phyloP scores from a whole-genome alignment of 1,140 invertebrate species.

The Drosophila truncata region DNA sequence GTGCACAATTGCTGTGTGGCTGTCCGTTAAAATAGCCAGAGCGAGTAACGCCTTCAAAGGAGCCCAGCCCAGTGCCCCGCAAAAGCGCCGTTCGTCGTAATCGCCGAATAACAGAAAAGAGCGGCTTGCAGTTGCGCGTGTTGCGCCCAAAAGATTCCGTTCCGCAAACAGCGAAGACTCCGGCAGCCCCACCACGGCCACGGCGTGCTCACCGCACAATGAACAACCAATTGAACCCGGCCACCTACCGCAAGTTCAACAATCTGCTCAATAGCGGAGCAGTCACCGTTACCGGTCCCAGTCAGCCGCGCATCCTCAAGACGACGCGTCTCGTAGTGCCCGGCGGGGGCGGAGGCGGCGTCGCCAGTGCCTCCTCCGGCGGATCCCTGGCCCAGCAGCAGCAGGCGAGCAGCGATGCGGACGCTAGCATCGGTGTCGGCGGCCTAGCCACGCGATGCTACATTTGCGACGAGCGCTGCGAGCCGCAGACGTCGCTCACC shows the following conservation, averaged over 20 bases:
- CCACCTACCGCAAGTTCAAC: constrained; percentile 84
- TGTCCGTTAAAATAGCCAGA: constrained; percentile 13
- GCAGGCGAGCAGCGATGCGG: constrained; percentile 56
- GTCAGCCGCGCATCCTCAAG: constrained; percentile 79
- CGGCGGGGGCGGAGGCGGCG: constrained; percentile 40
- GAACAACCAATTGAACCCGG: constrained; percentile 82
- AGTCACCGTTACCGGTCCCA: constrained; percentile 82
- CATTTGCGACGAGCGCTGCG: constrained; percentile 75
- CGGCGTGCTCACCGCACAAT: constrained; percentile 54
- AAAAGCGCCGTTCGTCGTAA: constrained; percentile 26
- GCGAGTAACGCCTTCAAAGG: constrained; percentile 17
- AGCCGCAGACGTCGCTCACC: constrained; percentile 69
- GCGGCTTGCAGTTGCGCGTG: constrained; percentile 61
- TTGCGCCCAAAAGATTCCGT: constrained; percentile 33
- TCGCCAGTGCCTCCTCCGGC: constrained; percentile 15
- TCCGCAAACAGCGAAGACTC: constrained; percentile 15
- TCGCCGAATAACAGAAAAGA: constrained; percentile 29
- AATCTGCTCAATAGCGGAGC: constrained; percentile 84
- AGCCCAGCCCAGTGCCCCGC: constrained; percentile 9
- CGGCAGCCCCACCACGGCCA: constrained; percentile 38
- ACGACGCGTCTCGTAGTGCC: constrained; percentile 65
- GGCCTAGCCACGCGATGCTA: constrained; percentile 69
- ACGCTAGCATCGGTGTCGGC: constrained; percentile 18
- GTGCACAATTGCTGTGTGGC: constrained; percentile 31
- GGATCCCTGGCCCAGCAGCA: constrained; percentile 25